Evolutionary conservation across 1,140 invertebrate genomes (phyloP), one percentile per base, ranked within the genome.

Genomic region (Ostrea edulis): DNA sequence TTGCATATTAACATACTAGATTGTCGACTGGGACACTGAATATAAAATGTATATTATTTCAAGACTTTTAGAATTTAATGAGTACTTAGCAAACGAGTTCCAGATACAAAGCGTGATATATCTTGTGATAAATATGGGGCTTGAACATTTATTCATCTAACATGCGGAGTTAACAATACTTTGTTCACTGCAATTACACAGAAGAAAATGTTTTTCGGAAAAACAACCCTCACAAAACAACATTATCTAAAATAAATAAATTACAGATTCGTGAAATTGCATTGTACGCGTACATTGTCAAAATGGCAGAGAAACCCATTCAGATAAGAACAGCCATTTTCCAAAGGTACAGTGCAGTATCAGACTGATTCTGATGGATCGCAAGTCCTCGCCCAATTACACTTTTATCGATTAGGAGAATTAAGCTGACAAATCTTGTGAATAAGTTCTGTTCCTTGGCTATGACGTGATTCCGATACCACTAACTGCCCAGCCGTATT

Each of bases 381-480:
- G 12, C 25, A 77, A 35, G 1, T 35, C 29, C 68, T 77, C 68
- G 5, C 68, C 68, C 29, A 77, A 29, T 77, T 77, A 77, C 29
- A 35, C 29, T 77, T 77, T 44, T 77, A 77, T 77, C 25, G 68
- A 77, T 77, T 44, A 11, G 25, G 25, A 25, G 2, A 35, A 77
- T 77, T 77, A 29, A 29, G 22, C 68, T 29, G 29, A 77, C 68
- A 29, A 35, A 77, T 77, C 29, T 77, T 77, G 68, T 77, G 68
- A 77, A 77, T 77, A 22, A 77, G 8, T 35, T 77, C 12, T 22
- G 25, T 25, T 77, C 68, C 68, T 77, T 77, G 9, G 25, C 11
- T n/a, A 25, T 77, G 68, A 77, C 68, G 68, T 29, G 35, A 77
- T 77, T 35, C 68, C 68, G 25, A 77, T 77, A 77, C 14, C 68